A percentile compares a stretch with the other conserved stretches of the same genome.
Evolutionary conservation across 2,113 vertebrate genomes (phyloP).

Genomic region (Ammospiza caudacuta): DNA sequence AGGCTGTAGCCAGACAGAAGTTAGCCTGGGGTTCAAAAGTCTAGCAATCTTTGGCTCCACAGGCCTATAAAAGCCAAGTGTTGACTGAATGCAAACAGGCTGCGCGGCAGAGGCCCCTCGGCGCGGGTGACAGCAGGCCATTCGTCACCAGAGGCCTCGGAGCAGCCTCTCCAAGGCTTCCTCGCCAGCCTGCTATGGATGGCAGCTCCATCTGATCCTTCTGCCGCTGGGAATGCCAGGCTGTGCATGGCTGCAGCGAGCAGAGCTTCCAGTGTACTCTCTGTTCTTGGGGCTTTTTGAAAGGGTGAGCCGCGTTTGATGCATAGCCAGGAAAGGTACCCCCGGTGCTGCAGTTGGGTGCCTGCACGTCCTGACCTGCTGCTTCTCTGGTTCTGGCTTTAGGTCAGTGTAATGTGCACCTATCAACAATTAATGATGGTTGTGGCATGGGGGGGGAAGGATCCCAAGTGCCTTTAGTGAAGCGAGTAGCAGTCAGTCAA

Average conservation of each 20-base stretch:
- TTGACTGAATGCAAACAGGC: conserved; percentile 80
- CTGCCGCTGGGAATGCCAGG: background rate
- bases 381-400: background rate
- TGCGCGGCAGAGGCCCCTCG: conserved; percentile 34
- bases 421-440: conserved; percentile 36
- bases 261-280: background rate
- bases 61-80: conserved; percentile 80
- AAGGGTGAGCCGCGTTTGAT: background rate
- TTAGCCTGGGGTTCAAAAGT: conserved; percentile 78
- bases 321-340: background rate
- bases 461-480: conserved; percentile 67
- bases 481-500: conserved; percentile 67
- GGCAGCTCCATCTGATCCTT: conserved; percentile 21
- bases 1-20: conserved; percentile 79
- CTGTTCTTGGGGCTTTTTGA: background rate
- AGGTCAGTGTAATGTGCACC: conserved; percentile 31
- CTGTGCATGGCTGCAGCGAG: conserved; percentile 29
- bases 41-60: conserved; percentile 80
- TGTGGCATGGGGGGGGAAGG: conserved; percentile 20
- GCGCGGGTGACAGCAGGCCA: conserved; percentile 63
- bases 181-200: background rate
- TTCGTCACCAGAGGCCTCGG: conserved; percentile 61
- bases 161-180: conserved; percentile 32
- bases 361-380: background rate
- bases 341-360: rapidly evolving